Base-by-base conservation (phyloP, 2,888 invertebrate genomes). In the Augiades crinisus region DNA sequence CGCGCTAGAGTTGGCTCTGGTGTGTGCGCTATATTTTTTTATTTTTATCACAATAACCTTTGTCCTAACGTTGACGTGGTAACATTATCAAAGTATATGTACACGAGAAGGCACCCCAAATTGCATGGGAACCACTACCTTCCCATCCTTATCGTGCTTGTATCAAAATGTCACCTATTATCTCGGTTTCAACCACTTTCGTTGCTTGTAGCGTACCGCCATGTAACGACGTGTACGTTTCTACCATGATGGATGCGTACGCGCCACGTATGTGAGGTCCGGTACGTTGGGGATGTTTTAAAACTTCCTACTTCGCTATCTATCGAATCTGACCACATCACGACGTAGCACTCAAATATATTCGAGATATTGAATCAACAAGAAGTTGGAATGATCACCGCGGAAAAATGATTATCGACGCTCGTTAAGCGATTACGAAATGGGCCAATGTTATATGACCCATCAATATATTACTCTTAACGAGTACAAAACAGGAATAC, bases 141-240 rank as follows among this genome's bases (percentile, higher is more conserved):
- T 66, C 74, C 86, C 87, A 88, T 88, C 89, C 73, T 87, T 88
- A 89, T 89, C 88, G 81, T 66, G 68, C 77, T 82, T 86, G 89
- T 89, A 89, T 89, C 88, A 73, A 72, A 77, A 75, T 88, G 88
- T 88, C 84, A 81, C 79, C 86, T 74, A 87, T 87, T 88, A 89
- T 89, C 89, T 88, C 70, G 66, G 73, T 73, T 78, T 75, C 74
- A 78, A 78, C 74, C 81, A 81, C 80, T 85, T 85, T 83, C 75
- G 80, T 78, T 72, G 78, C 83, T 81, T 85, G 87, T 86, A 71
- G 73, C 68, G 72, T 67, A 75, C 75, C 75, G 78, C 77, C 75
- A 70, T 72, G 75, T 76, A 74, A 73, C 78, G 74, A 79, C 78
- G 65, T 74, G 75, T 72, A 73, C 75, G 72, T 63, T 66, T 68